A percentile compares a stretch with the other conserved stretches of the same genome.
phyloP scores from a whole-genome alignment of 1,140 invertebrate genomes.

The Drosophila serrata region DNA sequence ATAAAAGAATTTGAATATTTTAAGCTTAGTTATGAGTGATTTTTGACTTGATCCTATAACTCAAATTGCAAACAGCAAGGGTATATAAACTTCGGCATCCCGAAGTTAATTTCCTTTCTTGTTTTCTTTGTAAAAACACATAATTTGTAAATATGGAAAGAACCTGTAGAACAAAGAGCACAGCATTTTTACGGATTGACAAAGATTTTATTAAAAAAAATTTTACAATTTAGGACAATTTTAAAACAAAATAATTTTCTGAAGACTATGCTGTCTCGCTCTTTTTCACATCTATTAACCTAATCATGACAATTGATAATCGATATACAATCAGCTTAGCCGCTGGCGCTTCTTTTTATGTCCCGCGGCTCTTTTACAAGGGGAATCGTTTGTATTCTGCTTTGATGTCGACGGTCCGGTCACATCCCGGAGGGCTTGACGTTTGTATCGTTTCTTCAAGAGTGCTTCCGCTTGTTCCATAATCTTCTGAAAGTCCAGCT shows the following conservation, averaged over 20 bases:
- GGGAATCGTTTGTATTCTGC: neutral
- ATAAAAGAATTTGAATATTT: no score
- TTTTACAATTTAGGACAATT: neutral
- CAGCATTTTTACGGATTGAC: no score
- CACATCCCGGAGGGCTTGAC: conserved; percentile 25
- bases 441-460: conserved; percentile 18
- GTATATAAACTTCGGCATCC: no score
- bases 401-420: conserved; percentile 2
- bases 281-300: neutral
- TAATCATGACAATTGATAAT: neutral
- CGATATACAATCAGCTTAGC: no score
- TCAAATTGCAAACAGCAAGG: no score
- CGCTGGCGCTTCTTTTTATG: conserved; percentile 1
- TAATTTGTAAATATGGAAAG: no score
- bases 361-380: neutral
- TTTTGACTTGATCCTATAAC: no score
- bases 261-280: neutral
- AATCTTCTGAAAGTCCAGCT: conserved; percentile 33
- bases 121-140: no score
- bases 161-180: no score
- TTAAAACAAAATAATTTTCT: neutral
- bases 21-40: no score
- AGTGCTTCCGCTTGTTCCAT: conserved; percentile 30
- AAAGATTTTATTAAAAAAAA: neutral
- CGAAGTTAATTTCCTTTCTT: no score